Evolutionary conservation across 2,797 vertebrate species (phyloP), one percentile per base, ranked within the genome.

Genomic region (Protosalanx chinensis): DNA sequence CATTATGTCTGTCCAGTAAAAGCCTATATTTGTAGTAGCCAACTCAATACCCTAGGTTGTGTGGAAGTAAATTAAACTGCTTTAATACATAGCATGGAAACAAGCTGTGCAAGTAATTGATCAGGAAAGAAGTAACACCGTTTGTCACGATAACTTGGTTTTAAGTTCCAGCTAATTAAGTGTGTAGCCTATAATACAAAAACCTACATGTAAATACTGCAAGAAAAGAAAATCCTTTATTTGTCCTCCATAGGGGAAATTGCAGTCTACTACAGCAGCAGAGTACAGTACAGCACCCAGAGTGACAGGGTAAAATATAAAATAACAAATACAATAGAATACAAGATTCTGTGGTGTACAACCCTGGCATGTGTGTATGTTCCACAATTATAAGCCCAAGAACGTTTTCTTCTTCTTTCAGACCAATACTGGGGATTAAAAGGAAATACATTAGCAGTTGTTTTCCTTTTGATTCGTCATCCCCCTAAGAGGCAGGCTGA

Each of bases 1-100:
- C 16, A 70, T 78, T 70, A 73, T n/a, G 51, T 72, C 7, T 37
- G 41, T 64, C n/a, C 33, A 51, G 33, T 49, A 70, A 67, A 73
- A 6, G 51, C 51, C 15, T 56, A n/a, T 56, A 16, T 16, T 56
- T 56, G 4, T 56, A 16, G 6, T n/a, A 56, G 6, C 51, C 51
- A 18, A 23, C 16, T 35, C 32, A 46, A 12, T 20, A 41, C 33
- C 18, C 63, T n/a, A 65, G 37, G 18, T 23, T 46, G 13, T 46
- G 33, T 20, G 15, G 15, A 35, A 27, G 8, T 41, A n/a, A 65
- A 65, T 65, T 65, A 65, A 65, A 65, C 5, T 64, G 63, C 13
- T 20, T 46, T 5, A 33, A 46, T 64, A 41, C 37, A 41, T 46
- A 64, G 46, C 37, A 20, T 64, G 18, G 23, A 64, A 64, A 20